Conservation (phyloP, 2,797 vertebrate genomes). For the Rhyacichthys aspro region DNA sequence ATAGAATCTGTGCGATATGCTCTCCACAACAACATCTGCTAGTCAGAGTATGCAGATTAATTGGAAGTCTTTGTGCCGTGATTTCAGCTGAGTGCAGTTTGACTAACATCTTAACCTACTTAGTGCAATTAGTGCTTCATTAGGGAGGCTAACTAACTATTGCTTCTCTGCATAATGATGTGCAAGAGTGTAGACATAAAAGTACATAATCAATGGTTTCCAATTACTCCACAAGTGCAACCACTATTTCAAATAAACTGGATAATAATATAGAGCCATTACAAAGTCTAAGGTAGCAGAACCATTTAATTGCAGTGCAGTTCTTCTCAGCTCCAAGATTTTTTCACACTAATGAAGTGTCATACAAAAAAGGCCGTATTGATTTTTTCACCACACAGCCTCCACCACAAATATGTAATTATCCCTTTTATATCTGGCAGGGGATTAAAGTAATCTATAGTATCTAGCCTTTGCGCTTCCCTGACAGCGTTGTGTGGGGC, state of each 20-base stretch:
- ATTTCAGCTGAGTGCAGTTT: conserved; percentile 95
- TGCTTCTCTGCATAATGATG: conserved; percentile 99
- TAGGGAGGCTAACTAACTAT: conserved; percentile 99
- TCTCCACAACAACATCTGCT: conserved; percentile 64
- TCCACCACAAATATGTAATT: conserved; percentile 99
- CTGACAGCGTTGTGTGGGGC: conserved; percentile 97
- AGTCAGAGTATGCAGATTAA: conserved; percentile 74
- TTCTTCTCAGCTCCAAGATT: conserved; percentile 98
- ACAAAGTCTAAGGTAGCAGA: conserved; percentile 97
- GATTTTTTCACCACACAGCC: conserved; percentile 99
- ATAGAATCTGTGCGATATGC: conserved; percentile 60
- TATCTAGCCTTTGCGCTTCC: conserved; percentile 99
- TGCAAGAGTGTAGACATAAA: conserved; percentile 99
- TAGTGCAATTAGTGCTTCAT: conserved; percentile 99
- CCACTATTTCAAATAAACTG: conserved; percentile 99
- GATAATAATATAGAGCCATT: conserved; percentile 99
- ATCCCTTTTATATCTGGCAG: conserved; percentile 99
- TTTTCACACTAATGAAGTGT: conserved; percentile 99
- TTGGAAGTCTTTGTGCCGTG: conserved; percentile 80
- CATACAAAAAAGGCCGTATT: conserved; percentile 99
- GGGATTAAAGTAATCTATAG: conserved; percentile 99
- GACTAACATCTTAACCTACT: conserved; percentile 99
- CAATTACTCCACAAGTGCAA: conserved; percentile 99
- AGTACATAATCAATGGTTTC: conserved; percentile 99
- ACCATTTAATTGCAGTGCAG: conserved; percentile 99